Base-by-base conservation (phyloP, 2,888 invertebrate species). In the Acronicta alni region DNA sequence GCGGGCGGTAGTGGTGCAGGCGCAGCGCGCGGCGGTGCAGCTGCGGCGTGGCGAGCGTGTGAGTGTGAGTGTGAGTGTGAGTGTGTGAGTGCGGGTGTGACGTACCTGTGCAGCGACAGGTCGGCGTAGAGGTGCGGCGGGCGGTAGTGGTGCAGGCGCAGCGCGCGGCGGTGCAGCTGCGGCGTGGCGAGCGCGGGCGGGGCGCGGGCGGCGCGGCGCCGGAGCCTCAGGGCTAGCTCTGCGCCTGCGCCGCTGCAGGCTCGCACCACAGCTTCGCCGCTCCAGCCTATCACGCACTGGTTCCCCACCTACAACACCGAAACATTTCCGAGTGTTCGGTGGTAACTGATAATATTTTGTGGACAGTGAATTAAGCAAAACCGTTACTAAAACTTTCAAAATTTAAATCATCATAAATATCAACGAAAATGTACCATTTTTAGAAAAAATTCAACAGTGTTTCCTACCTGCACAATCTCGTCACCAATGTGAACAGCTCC, bases 401-500 rank as follows among this genome's bases (percentile, higher is more conserved):
- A 20, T 20, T 2, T 4, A 20, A 20, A 4, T 5, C 2, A 20
- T 5, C 20, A 20, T 4, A 2, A 20, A 20, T 20, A 4, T 4
- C 20, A 4, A 20, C 20, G 1, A 26, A 26, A 26, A 26, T 1
- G 8, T 26, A 6, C 8, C 5, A 6, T 26, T 26, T 7, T 3
- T 8, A 26, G 3, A 9, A 7, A 26, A 3, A 6, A 26, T 26
- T 26, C 9, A 20, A 20, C 2, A 20, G 5, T 4, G 5, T 14
- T 32, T 14, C 5, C 12, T 32, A 98, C 98, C 95, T 98, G 98
- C 41, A 99, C 97, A 77, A 99, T 98, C 95, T 99, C 99, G 91
- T 99, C 99, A 0, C 99, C 99, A 78, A 97, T 97, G 90, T 98
- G 98, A 82, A 99, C 97, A 92, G 98, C 98, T 2, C 97, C 97